Evolutionary conservation across 2,797 vertebrate species (phyloP), one percentile per base, ranked within the genome.

Genomic region (Rhinoraja longicauda): DNA sequence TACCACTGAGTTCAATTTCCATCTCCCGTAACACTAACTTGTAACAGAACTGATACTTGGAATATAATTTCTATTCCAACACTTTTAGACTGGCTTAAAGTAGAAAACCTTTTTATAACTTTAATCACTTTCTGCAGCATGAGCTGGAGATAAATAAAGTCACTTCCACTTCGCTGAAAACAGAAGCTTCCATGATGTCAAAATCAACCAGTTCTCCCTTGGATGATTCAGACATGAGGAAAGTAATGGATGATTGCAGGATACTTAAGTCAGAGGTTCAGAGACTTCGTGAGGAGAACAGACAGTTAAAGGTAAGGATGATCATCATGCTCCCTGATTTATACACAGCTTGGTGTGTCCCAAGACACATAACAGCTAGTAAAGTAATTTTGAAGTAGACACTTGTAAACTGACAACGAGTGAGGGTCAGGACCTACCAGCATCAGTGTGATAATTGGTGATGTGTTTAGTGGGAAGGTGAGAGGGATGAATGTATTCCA

Each of bases 181-280:
- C 97, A 94, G 98, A 99, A 96, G 95, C 96, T 93, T 96, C 97
- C 62, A 92, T 94, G 13, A 96, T 97, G 95, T 97, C 97, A 93
- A 98, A 98, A 96, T 97, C 98, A 59, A 94, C 97, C 96, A 98
- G 97, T 64, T 96, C 97, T 94, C 97, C 97, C 86, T 95, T 98
- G 96, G 98, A 99, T 94, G 98, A 99, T 93, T 95, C 95, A 1
- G 98, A 98, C 95, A 97, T 97, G 93, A 98, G 97, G 97, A 99
- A 98, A 96, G 96, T 99, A 95, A 97, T 97, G 98, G 98, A 99
- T 94, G 98, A 99, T 93, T 98, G 97, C 95, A 98, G 97, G 97
- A 96, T 97, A 95, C 97, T 99, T 96, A 98, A 98, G 95, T 94
- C 95, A 92, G 98, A 99, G 95, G 96, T 99, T 94, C 98, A 98